These are phyloP conservation scores for Tetramorium alpestre DNA, from an alignment of 1,140 invertebrate genomes.

Conservation along the genomic window DNA sequence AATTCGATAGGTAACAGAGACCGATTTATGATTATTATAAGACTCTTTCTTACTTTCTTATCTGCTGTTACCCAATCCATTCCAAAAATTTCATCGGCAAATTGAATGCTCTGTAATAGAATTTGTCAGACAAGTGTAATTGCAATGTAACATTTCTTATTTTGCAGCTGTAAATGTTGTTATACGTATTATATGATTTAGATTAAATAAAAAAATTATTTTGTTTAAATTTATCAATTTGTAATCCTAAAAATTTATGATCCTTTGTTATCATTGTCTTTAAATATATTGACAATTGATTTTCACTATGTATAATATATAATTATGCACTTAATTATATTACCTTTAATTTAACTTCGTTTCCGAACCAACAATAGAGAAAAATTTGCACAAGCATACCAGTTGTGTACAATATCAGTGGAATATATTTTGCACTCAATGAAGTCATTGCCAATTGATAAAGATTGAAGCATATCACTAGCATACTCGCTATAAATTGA, in stretches of 20 bases:
- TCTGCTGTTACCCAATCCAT: constrained; percentile 42
- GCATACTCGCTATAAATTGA: constrained; percentile 64
- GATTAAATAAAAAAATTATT: background rate
- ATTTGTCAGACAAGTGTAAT: background rate
- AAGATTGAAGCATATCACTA: constrained; percentile 61
- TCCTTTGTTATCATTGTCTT: background rate
- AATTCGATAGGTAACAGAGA: constrained; percentile 60
- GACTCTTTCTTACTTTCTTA: background rate
- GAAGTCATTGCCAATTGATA: constrained; percentile 74
- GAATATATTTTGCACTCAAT: constrained; percentile 79
- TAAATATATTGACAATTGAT: background rate
- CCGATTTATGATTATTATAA: constrained; percentile 59
- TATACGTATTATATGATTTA: background rate
- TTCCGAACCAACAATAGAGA: constrained; percentile 87
- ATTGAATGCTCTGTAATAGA: constrained; percentile 46
- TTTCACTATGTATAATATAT: background rate
- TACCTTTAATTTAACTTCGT: constrained; percentile 82
- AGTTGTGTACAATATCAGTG: constrained; percentile 58
- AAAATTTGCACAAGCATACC: constrained; percentile 79
- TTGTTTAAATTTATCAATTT: background rate
- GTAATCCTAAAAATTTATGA: too few relatives aligned
- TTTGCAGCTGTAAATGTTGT: background rate
- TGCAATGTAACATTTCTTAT: background rate
- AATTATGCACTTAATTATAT: constrained; percentile 13
- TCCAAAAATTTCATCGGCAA: constrained; percentile 43